Conservation (phyloP, 2,797 vertebrate genomes). For the Philypnodon macrostomus region DNA sequence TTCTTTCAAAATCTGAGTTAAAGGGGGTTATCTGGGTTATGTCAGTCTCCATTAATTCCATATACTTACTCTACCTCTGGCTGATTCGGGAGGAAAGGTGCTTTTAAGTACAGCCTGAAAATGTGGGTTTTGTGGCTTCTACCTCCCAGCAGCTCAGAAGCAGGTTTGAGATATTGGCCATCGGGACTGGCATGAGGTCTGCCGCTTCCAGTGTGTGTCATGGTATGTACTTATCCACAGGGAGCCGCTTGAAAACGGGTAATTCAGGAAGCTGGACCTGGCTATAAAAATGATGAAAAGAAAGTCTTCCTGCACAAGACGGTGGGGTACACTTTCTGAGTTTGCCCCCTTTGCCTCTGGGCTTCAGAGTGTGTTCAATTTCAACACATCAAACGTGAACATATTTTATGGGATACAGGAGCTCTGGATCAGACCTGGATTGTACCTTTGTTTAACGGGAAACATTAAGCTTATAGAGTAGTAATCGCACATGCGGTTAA, state of each 20-base stretch:
- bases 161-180: slow-evolving; percentile 38
- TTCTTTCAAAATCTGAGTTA: background rate
- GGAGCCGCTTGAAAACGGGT: slow-evolving; percentile 40
- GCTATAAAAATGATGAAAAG: slow-evolving; percentile 77
- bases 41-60: slow-evolving; percentile 8
- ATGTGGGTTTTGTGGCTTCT: slow-evolving; percentile 26
- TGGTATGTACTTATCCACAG: slow-evolving; percentile 42
- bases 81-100: slow-evolving; percentile 7
- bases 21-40: background rate
- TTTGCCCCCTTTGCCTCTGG: slow-evolving; percentile 45
- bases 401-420: slow-evolving; percentile 61
- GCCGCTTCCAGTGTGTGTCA: slow-evolving; percentile 42
- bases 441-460: slow-evolving; percentile 27
- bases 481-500: slow-evolving; percentile 46
- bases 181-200: slow-evolving; percentile 45
- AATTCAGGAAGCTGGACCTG: slow-evolving; percentile 64
- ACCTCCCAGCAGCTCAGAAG: slow-evolving; percentile 40
- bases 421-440: slow-evolving; percentile 40
- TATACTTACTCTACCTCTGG: background rate
- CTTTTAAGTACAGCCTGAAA: slow-evolving; percentile 16
- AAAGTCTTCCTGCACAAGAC: slow-evolving; percentile 59
- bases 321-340: no score
- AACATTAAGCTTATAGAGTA: slow-evolving; percentile 5
- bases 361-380: slow-evolving; percentile 51
- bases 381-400: slow-evolving; percentile 62